phyloP scores from a whole-genome alignment of 2,888 invertebrate genomes.

The Glaucopsyche alexis region DNA sequence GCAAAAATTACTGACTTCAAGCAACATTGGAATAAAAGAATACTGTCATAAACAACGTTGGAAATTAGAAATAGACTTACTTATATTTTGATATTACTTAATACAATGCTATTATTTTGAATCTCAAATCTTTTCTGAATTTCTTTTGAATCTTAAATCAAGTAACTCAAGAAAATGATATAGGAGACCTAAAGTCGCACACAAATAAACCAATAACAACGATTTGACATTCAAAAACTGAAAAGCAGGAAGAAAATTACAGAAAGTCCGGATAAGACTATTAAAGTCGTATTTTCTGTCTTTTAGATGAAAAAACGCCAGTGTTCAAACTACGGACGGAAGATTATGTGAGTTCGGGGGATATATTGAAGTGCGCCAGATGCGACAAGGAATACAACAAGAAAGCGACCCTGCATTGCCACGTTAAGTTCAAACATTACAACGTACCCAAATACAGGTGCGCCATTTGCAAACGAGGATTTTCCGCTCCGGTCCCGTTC shows the following conservation, averaged over 20 bases:
- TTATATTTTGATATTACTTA: too few relatives aligned
- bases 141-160: too few relatives aligned
- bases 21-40: too few relatives aligned
- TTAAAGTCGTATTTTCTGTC: conserved; percentile 48
- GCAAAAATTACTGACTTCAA: too few relatives aligned
- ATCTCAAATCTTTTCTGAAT: too few relatives aligned
- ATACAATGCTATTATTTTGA: too few relatives aligned
- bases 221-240: not conserved
- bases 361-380: conserved; percentile 46
- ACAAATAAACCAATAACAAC: not conserved
- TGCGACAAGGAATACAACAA: conserved; percentile 57
- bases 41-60: too few relatives aligned
- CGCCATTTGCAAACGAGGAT: conserved; percentile 49
- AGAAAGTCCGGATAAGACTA: conserved; percentile 29
- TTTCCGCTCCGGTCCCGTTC: conserved; percentile 54
- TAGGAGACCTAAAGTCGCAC: too few relatives aligned
- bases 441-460: conserved; percentile 52
- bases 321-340: conserved; percentile 51
- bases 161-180: not conserved
- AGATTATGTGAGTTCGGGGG: conserved; percentile 53
- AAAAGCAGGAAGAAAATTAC: not conserved
- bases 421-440: conserved; percentile 60
- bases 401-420: conserved; percentile 49
- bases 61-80: too few relatives aligned
- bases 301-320: conserved; percentile 46